phyloP scores from a whole-genome alignment of 2,113 vertebrate species.

The Microtus oregoni region DNA sequence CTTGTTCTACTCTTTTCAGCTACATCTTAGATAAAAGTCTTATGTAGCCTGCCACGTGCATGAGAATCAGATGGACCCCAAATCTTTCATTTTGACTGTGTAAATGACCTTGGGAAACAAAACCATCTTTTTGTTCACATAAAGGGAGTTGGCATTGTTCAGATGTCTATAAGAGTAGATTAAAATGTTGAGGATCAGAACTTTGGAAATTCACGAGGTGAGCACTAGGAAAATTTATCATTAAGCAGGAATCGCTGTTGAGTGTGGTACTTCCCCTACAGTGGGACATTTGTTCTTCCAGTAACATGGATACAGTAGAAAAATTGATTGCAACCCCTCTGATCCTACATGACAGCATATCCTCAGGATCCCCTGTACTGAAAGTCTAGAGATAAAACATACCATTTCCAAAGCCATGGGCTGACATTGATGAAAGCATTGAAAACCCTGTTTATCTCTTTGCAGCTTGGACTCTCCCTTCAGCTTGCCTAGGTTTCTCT shows the following conservation, averaged over 20 bases:
- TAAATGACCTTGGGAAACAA: too few species aligned
- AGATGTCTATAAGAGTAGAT: neutral
- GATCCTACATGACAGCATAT: neutral
- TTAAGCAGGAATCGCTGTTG: neutral
- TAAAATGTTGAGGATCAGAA: neutral
- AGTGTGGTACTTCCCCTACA: neutral
- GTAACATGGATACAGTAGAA: neutral
- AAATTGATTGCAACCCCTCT: neutral
- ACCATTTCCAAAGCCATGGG: neutral
- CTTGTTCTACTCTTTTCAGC: neutral
- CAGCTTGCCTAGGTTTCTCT: neutral
- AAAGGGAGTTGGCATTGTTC: neutral
- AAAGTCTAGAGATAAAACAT: conserved; percentile 14
- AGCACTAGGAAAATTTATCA: conserved; percentile 13
- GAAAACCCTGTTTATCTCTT: neutral
- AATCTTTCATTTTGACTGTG: neutral
- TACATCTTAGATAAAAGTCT: neutral
- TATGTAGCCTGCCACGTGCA: neutral
- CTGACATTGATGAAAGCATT: neutral
- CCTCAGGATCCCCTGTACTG: neutral
- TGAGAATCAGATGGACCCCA: neutral
- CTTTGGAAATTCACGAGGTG: conserved; percentile 30
- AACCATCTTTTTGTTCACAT: neutral
- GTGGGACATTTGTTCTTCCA: neutral
- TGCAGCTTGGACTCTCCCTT: neutral